phyloP scores from a whole-genome alignment of 2,888 invertebrate genomes.

The Nasonia oneida region DNA sequence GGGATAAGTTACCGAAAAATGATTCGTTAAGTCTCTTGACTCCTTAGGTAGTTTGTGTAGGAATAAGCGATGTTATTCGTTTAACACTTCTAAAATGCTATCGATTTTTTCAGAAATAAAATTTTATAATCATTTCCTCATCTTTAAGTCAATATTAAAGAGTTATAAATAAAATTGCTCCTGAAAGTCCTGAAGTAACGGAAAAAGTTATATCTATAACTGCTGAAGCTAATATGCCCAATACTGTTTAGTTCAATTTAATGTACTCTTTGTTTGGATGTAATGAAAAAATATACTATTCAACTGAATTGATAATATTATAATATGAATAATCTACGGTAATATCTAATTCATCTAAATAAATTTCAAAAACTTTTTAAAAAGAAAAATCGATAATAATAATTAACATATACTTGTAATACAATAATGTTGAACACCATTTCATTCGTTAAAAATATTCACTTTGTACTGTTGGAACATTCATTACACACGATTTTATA shows the following conservation, averaged over 20 bases:
- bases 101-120: slow-evolving; percentile 28
- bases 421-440: slow-evolving; percentile 56
- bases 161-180: slow-evolving; percentile 20
- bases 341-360: slow-evolving; percentile 56
- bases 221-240: slow-evolving; percentile 45
- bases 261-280: slow-evolving; percentile 44
- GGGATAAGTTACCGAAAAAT: slow-evolving; percentile 59
- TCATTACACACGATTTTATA: slow-evolving; percentile 44
- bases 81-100: slow-evolving; percentile 13
- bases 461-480: slow-evolving; percentile 61
- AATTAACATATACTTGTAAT: slow-evolving; percentile 48
- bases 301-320: slow-evolving; percentile 56
- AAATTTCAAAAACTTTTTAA: slow-evolving; percentile 55
- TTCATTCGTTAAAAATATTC: slow-evolving; percentile 52
- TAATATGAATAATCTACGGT: slow-evolving; percentile 48
- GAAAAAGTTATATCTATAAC: slow-evolving; percentile 35
- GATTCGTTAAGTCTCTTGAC: slow-evolving; percentile 48
- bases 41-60: slow-evolving; percentile 22
- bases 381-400: slow-evolving; percentile 46
- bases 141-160: slow-evolving; percentile 35
- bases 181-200: background rate
- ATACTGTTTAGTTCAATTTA: slow-evolving; percentile 60
- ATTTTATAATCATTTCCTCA: slow-evolving; percentile 13
- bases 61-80: slow-evolving; percentile 29
- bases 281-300: slow-evolving; percentile 59